These are phyloP conservation scores for Pterostichus madidus DNA, from an alignment of 2,888 invertebrate species.

Conservation along the genomic window DNA sequence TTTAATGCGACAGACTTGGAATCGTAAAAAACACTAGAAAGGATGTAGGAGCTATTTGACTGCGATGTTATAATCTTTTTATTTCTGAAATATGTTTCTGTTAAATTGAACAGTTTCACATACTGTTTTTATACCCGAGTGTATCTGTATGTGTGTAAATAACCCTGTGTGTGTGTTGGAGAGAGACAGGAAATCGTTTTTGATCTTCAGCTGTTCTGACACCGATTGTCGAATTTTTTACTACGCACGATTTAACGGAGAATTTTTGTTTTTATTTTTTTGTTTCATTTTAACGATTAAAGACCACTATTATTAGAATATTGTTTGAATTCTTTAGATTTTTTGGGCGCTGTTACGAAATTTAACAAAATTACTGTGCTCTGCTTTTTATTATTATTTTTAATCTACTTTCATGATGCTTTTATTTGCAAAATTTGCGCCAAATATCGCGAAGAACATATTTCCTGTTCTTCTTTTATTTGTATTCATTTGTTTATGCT, in stretches of 20 bases:
- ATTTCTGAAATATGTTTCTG: slow-evolving; percentile 61
- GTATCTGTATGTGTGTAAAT: slow-evolving; percentile 23
- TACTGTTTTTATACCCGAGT: slow-evolving; percentile 34
- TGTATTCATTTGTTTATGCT: too few species aligned
- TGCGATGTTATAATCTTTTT: slow-evolving; percentile 56
- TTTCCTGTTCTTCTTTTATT: slow-evolving; percentile 27
- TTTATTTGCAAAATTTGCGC: slow-evolving; percentile 1
- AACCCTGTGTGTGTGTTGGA: slow-evolving; percentile 15
- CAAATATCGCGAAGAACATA: not conserved
- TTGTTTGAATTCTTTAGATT: slow-evolving; percentile 57
- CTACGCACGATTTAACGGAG: slow-evolving; percentile 61
- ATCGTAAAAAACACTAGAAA: slow-evolving; percentile 54
- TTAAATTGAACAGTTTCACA: slow-evolving; percentile 62
- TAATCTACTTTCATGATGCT: too few species aligned
- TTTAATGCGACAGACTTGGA: slow-evolving; percentile 16
- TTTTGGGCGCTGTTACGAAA: slow-evolving; percentile 43
- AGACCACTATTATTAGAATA: slow-evolving; percentile 62
- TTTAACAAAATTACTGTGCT: slow-evolving; percentile 17
- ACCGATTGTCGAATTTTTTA: slow-evolving; percentile 65
- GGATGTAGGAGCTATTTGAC: slow-evolving; percentile 57
- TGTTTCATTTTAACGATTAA: slow-evolving; percentile 55
- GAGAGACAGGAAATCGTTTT: slow-evolving; percentile 63
- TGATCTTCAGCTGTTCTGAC: slow-evolving; percentile 65
- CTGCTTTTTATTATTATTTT: not conserved
- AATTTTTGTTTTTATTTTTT: slow-evolving; percentile 49